Evolutionary conservation across 2,797 vertebrate species (phyloP).

Genomic region (Malacoraja senta): DNA sequence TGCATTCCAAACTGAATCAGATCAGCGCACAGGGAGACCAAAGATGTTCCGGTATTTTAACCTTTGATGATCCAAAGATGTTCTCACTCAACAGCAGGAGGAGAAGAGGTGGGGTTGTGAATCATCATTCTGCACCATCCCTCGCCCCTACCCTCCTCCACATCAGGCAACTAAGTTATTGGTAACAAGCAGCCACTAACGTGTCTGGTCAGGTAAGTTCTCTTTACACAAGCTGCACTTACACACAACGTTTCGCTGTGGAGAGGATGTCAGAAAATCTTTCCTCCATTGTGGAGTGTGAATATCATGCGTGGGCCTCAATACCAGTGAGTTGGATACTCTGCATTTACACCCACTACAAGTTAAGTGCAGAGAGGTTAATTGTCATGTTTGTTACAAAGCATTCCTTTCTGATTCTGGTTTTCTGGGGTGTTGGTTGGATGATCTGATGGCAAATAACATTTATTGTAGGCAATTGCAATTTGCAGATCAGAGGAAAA

Average conservation of each 20-base stretch:
- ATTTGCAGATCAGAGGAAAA: not conserved
- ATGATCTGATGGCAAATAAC: not conserved
- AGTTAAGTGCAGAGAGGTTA: not conserved
- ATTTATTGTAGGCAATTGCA: not conserved
- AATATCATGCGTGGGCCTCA: not conserved
- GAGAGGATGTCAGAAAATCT: not conserved
- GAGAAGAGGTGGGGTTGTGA: not conserved
- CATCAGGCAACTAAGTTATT: not conserved
- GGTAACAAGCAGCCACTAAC: not conserved
- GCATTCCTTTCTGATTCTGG: not conserved
- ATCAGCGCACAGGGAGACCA: not conserved
- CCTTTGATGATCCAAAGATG: conserved; percentile 7
- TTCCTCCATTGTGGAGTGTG: not conserved
- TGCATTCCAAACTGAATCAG: conserved; percentile 24
- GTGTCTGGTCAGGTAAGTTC: conserved; percentile 25
- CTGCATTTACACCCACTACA: not conserved
- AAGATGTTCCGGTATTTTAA: conserved; percentile 7
- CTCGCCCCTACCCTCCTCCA: not conserved
- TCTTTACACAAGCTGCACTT: conserved; percentile 12
- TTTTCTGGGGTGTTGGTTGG: not conserved
- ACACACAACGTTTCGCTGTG: not conserved
- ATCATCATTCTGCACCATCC: not conserved
- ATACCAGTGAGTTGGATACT: not conserved
- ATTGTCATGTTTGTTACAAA: not conserved
- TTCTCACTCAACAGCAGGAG: conserved; percentile 3